phyloP scores from a whole-genome alignment of 2,113 vertebrate species.

The Actenoides lindsayi region DNA sequence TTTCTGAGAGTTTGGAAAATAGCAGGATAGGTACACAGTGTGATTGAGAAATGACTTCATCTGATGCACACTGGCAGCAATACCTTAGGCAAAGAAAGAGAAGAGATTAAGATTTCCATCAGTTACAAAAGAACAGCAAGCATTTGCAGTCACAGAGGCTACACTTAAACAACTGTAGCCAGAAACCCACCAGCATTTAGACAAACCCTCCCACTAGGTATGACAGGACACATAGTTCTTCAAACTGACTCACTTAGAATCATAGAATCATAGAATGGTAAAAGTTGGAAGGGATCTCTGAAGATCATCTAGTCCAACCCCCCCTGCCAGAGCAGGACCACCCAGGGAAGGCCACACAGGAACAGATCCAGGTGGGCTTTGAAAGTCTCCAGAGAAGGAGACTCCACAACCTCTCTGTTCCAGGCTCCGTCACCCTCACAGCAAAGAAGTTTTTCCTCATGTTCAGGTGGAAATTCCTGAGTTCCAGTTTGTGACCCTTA shows the following conservation, averaged over 20 bases:
- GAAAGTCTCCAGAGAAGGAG: too few species aligned
- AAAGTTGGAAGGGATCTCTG: too few species aligned
- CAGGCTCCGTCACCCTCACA: too few species aligned
- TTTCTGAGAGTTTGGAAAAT: slow-evolving; percentile 37
- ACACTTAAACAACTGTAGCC: background rate
- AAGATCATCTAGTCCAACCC: too few species aligned
- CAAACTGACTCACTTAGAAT: background rate
- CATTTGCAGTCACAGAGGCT: background rate
- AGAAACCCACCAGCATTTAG: background rate
- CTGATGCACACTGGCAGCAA: background rate
- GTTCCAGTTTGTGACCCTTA: too few species aligned
- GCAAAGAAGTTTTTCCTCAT: too few species aligned
- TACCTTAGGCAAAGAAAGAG: slow-evolving; percentile 28
- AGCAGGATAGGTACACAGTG: slow-evolving; percentile 45
- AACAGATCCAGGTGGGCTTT: too few species aligned
- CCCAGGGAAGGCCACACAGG: too few species aligned
- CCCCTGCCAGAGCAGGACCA: too few species aligned
- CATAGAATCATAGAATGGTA: too few species aligned
- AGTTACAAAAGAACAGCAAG: background rate
- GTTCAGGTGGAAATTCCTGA: too few species aligned
- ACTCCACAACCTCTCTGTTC: too few species aligned
- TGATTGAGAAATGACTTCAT: slow-evolving; percentile 58
- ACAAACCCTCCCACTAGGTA: background rate
- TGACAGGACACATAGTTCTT: background rate
- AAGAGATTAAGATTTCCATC: background rate